Evolutionary conservation across 2,113 vertebrate species (phyloP), one percentile per base, ranked within the genome.

Genomic region (Carettochelys insculpta): DNA sequence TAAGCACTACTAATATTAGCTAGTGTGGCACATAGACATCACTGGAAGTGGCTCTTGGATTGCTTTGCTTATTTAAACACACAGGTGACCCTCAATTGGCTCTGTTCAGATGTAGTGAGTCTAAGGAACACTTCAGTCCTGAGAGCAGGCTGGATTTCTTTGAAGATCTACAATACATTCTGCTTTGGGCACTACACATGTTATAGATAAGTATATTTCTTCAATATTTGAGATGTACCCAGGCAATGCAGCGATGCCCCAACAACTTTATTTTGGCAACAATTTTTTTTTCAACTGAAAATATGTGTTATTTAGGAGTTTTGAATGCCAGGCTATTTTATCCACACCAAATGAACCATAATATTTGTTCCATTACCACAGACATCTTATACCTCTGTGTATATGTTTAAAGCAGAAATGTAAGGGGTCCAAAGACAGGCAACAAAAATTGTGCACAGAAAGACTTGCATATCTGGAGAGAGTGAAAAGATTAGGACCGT

Each of bases 81-180:
- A 34, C 52, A 1, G 61, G 43, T 58, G 2, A 52, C 13, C 12
- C 80, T 89, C 13, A 14, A 45, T 1, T 0, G 1, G 31, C 76
- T 0, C 6, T 4, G 31, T 79, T 79, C 7, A 78, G 10, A 34
- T 87, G 38, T 51, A 3, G 65, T 56, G 3, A 41, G 47, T 85
- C 48, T 34, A 48, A 65, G 3, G 20, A 45, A n/a, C 34, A 20
- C 17, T 65, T 65, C 61, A 38, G 61, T 65, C 34, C 61, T 5
- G 9, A 50, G 38, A 38, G 5, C 22, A 8, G 5, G 1, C 12
- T 90, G 16, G 16, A 80, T 73, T 73, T 75, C 14, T 43, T 78
- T 0, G 0, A 47, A 78, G 41, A 54, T 43, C 2, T n/a, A 4
- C 1, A 1, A 43, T 65, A 1, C 3, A 16, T 65, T 76, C 27